phyloP scores from a whole-genome alignment of 1,140 invertebrate species.

The Centruroides sculpturatus region DNA sequence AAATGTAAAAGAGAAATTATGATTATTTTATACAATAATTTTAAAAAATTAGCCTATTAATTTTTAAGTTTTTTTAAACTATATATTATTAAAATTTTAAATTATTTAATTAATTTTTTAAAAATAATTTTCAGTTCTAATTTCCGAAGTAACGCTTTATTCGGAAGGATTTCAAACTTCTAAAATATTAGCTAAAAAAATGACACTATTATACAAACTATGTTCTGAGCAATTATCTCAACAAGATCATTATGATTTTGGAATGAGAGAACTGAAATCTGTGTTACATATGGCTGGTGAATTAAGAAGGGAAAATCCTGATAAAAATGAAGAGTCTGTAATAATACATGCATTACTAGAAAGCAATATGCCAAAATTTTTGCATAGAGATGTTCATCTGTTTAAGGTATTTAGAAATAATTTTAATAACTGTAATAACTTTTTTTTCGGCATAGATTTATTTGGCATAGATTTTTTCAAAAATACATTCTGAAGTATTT shows the following conservation, averaged over 20 bases:
- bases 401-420: conserved; percentile 25
- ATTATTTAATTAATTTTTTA: background rate
- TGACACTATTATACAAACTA: conserved; percentile 35
- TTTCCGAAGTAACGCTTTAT: conserved; percentile 37
- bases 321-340: conserved; percentile 35
- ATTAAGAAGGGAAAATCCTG: conserved; percentile 33
- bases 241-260: conserved; percentile 38
- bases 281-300: conserved; percentile 34
- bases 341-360: conserved; percentile 38
- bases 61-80: no score
- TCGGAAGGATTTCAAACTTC: conserved; percentile 49
- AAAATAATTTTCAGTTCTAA: conserved; percentile 34
- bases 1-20: no score
- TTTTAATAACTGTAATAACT: no score
- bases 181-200: conserved; percentile 47
- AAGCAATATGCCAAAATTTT: conserved; percentile 37
- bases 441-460: no score
- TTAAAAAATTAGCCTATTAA: no score
- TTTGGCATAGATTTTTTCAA: no score
- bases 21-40: no score
- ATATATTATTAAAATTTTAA: no score
- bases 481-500: no score
- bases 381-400: conserved; percentile 31
- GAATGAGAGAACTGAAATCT: conserved; percentile 23
- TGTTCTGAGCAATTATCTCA: conserved; percentile 37